Evolutionary conservation across 2,797 vertebrate species (phyloP).

Genomic region (Catharus ustulatus): DNA sequence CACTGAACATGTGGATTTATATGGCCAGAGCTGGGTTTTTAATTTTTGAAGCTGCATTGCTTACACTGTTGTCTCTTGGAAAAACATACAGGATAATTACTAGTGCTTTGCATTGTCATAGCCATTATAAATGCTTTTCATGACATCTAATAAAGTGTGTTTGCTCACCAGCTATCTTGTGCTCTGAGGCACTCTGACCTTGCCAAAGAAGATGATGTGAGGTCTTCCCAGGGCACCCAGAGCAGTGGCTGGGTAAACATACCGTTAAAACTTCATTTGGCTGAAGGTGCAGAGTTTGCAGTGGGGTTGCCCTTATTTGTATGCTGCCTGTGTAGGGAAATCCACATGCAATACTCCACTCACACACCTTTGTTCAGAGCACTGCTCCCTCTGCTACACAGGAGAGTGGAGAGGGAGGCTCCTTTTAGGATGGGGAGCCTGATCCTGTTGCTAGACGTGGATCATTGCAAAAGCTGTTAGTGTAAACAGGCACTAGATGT

Average conservation of each 20-base stretch:
- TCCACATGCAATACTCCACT: background rate
- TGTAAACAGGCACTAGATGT: background rate
- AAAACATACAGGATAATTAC: background rate
- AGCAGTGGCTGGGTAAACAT: conserved; percentile 43
- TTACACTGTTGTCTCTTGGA: background rate
- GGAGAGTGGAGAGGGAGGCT: background rate
- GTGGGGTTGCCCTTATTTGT: background rate
- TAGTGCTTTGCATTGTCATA: conserved; percentile 21
- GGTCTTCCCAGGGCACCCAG: conserved; percentile 55
- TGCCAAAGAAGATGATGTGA: conserved; percentile 47
- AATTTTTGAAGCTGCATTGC: conserved; percentile 14
- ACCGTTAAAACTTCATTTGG: conserved; percentile 41
- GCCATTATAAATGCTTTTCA: conserved; percentile 40
- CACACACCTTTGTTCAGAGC: fast-evolving
- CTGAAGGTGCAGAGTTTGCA: background rate
- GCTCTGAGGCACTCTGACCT: conserved; percentile 50
- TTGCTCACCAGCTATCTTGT: conserved; percentile 45
- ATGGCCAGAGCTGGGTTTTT: background rate
- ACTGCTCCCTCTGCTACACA: fast-evolving
- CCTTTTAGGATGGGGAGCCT: background rate
- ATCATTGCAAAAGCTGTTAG: background rate
- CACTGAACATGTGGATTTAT: conserved; percentile 17
- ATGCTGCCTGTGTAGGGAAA: background rate
- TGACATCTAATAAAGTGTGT: conserved; percentile 54
- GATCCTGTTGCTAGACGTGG: fast-evolving